A percentile compares a stretch with the other conserved stretches of the same genome.
Evolutionary conservation across 2,113 vertebrate species (phyloP).

Genomic region (Salvator merianae): DNA sequence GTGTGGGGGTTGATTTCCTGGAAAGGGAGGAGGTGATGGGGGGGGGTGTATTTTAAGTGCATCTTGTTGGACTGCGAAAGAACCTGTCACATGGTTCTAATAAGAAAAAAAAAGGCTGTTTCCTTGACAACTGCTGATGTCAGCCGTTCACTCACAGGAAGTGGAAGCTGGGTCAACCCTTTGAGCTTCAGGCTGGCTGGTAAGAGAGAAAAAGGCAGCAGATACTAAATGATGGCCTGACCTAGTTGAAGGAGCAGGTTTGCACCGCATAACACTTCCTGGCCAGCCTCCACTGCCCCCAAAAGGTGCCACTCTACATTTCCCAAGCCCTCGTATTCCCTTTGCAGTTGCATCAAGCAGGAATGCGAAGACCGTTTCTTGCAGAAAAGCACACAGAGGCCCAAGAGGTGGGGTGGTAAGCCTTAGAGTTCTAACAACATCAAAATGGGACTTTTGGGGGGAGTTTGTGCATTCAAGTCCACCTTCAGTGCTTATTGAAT

Average conservation of each 20-base stretch:
- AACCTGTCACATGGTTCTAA: neutral
- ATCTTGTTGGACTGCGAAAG: neutral
- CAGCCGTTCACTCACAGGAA: slow-evolving; percentile 35
- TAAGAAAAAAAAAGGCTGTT: neutral
- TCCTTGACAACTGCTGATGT: slow-evolving; percentile 42
- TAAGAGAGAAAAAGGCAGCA: accelerated
- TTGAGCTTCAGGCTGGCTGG: no score
- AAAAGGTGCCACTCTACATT: neutral
- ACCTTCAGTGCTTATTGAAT: neutral
- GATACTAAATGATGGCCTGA: accelerated
- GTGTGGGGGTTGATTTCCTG: neutral
- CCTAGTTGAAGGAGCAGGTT: neutral
- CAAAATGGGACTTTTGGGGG: no score
- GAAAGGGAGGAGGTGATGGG: neutral
- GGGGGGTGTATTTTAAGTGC: neutral
- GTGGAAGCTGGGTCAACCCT: slow-evolving; percentile 10
- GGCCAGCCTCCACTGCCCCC: neutral
- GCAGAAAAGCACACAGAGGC: neutral
- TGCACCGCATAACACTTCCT: neutral
- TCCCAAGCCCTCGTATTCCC: neutral
- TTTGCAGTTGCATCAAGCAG: neutral
- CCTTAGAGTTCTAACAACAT: no score
- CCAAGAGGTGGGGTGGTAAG: no score
- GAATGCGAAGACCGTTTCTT: neutral
- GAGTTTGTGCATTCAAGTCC: no score